Base-by-base conservation (phyloP, 2,888 invertebrate species). In the Mimas tiliae region DNA sequence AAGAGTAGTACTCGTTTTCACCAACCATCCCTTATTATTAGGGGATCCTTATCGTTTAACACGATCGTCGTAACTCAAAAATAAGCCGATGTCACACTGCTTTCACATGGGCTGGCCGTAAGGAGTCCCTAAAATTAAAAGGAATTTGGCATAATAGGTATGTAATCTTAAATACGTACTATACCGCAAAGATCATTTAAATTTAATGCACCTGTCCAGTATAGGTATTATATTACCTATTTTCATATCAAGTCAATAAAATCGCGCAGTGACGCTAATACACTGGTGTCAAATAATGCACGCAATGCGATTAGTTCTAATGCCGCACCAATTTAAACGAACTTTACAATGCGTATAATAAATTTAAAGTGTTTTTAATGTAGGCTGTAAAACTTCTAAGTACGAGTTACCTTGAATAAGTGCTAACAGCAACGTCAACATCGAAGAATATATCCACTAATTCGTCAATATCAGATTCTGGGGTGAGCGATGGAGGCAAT, bases 371-470 rank as follows among this genome's bases (percentile, higher is more conserved):
- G 14, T 14, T n/a, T 8, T 11, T 50, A 33, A 21, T 4, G 12
- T 6, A 12, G 51, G 51, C 21, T 21, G 51, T 38, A 58, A 38
- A 55, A 16, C 3, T 7, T 55, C 0, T 11, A 47, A 16, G 4
- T 53, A 64, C n/a, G 64, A 78, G 74, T 85, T 91, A 93, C 91
- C 93, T 92, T 77, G 89, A 82, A 72, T 87, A 89, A 45, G 85
- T 85, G 79, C 90, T 89, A 73, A 90, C 89, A 76, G 89, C 88
- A 74, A 92, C 91, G 83, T 91, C 93, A 73, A 94, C 93, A 81
- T 93, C 93, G 81, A 92, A 92, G 78, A 92, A 93, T 76, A 93
- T 90, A 79, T 93, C 92, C 68, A 91, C 90, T 72, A 92, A 80
- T 75, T 92, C 91, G 75, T 93, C 92, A 72, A 90, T 89, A 85